Evolutionary conservation across 2,888 invertebrate species (phyloP).

Genomic region (Pelosia muscerda): DNA sequence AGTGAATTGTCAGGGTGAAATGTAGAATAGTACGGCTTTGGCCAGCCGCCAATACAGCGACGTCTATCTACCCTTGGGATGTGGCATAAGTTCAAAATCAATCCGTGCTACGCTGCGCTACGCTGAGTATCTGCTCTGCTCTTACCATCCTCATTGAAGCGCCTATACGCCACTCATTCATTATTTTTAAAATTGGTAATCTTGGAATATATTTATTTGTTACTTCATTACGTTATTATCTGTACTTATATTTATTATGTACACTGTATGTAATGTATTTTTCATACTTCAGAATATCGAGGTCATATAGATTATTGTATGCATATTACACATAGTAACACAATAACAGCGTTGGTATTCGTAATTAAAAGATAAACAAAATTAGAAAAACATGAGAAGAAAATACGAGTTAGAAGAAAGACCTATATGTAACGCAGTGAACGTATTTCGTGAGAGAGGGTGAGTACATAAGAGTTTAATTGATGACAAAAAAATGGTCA

Average conservation of each 20-base stretch:
- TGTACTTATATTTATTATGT: too few relatives aligned
- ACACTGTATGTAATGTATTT: too few relatives aligned
- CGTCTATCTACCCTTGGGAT: not conserved
- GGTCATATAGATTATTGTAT: slow-evolving; percentile 53
- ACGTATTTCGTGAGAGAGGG: slow-evolving; percentile 79
- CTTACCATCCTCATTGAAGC: not conserved
- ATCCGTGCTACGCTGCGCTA: not conserved
- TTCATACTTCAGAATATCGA: not conserved
- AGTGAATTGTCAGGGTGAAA: not conserved
- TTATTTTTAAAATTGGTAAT: too few relatives aligned
- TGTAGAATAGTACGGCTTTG: not conserved
- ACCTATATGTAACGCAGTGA: slow-evolving; percentile 75
- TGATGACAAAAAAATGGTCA: not conserved
- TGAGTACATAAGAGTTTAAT: slow-evolving; percentile 52
- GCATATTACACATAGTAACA: slow-evolving; percentile 19
- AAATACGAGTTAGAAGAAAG: slow-evolving; percentile 66
- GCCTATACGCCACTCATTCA: not conserved
- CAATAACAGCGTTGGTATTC: slow-evolving; percentile 9
- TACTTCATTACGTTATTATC: not conserved
- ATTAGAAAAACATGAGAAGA: slow-evolving; percentile 54
- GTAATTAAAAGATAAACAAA: not conserved
- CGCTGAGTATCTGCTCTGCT: not conserved
- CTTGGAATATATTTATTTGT: too few relatives aligned
- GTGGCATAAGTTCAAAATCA: not conserved
- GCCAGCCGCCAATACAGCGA: not conserved